Base-by-base conservation (phyloP, 2,888 invertebrate species). In the Ornithoptera priamus region DNA sequence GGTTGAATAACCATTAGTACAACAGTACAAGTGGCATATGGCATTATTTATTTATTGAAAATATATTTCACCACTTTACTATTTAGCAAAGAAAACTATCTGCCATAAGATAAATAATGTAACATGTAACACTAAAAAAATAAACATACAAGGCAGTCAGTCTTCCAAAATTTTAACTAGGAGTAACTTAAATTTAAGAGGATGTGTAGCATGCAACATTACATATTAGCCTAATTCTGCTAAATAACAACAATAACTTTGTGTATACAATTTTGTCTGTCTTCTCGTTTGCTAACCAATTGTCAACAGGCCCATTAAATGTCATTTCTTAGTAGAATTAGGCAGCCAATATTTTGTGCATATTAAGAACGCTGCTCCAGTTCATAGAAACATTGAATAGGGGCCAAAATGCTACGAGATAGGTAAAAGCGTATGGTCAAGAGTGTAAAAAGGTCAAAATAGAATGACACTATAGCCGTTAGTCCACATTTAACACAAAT, bases 401-500 rank as follows among this genome's bases (percentile, higher is more conserved):
- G 88, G 87, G 77, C 77, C 86, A 87, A 82, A 87, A 88, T 86
- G 87, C 90, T 89, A 89, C 86, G 81, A 83, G 80, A 85, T 86
- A 88, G 81, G 86, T 85, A 86, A 79, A 90, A 91, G 90, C 90
- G 81, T 85, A 65, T 86, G 86, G 39, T 87, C 85, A 83, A 87
- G 80, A 84, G 80, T 83, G 84, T 86, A 84, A 84, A 78, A 84
- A 78, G 77, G 83, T 78, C 78, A 80, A 81, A 75, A 84, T 77
- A 79, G 78, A 79, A 84, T 83, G 83, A 80, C 77, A 75, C 79
- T 80, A 81, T 82, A 73, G 77, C 83, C 85, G 90, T 92, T 92
- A 92, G 89, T 90, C 78, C 85, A 90, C 89, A 88, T 82, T 81
- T 79, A 88, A 86, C 85, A 86, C 85, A 81, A 83, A 81, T 89